phyloP scores from a whole-genome alignment of 1,140 invertebrate species.

The Drosophila nebulosa region DNA sequence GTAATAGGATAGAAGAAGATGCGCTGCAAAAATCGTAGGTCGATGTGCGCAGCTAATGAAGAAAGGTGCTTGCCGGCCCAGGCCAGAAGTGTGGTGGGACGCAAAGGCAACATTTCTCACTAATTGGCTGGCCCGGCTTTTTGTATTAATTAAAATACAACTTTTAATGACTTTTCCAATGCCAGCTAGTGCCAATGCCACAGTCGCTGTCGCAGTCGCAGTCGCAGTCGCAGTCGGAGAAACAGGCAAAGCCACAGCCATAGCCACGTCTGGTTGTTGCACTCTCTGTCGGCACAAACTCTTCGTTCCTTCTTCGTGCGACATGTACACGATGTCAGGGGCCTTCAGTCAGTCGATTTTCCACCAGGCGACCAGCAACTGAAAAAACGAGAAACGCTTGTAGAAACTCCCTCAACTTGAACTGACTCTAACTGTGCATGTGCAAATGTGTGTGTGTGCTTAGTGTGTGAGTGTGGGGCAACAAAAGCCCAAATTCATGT shows the following conservation, averaged over 20 bases:
- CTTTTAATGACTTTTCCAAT: slow-evolving; percentile 30
- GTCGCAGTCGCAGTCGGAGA: too few species aligned
- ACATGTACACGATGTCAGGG: slow-evolving; percentile 65
- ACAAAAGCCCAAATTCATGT: slow-evolving; percentile 16
- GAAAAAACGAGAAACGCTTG: background rate
- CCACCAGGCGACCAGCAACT: slow-evolving; percentile 56
- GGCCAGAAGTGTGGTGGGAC: slow-evolving; percentile 12
- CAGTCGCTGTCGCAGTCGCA: slow-evolving; percentile 2
- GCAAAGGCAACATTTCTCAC: slow-evolving; percentile 40
- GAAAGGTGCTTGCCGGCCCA: slow-evolving; percentile 38
- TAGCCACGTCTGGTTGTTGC: background rate
- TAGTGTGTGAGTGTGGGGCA: background rate
- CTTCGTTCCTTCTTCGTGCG: slow-evolving; percentile 1
- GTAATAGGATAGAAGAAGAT: slow-evolving; percentile 81
- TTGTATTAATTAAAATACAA: slow-evolving; percentile 26
- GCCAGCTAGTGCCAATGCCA: slow-evolving; percentile 22
- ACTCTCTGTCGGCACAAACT: background rate
- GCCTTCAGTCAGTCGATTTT: slow-evolving; percentile 79
- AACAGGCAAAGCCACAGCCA: too few species aligned
- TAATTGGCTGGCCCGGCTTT: slow-evolving; percentile 51
- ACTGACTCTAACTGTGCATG: background rate
- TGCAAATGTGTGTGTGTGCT: background rate
- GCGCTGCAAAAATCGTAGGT: slow-evolving; percentile 76
- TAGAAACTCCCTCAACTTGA: slow-evolving; percentile 35
- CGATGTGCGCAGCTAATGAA: slow-evolving; percentile 78